A percentile compares a stretch with the other conserved stretches of the same genome.
Evolutionary conservation across 2,888 invertebrate genomes (phyloP).

Genomic region (Ethmia dodecea): DNA sequence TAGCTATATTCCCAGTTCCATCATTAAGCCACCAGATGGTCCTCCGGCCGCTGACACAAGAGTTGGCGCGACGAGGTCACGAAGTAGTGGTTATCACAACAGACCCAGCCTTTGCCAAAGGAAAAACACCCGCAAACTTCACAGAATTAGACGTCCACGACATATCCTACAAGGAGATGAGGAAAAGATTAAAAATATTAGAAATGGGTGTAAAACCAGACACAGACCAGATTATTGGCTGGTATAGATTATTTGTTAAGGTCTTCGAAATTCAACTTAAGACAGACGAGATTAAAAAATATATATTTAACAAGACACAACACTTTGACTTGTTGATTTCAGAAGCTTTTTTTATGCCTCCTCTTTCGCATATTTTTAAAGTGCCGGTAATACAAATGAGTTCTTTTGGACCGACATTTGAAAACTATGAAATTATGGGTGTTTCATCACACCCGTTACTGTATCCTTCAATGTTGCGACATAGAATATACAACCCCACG

Average conservation of each 20-base stretch:
- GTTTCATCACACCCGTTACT: constrained; percentile 24
- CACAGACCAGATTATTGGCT: constrained; percentile 16
- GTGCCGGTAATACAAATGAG: constrained; percentile 33
- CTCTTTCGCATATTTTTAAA: constrained; percentile 28
- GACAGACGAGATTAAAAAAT: constrained; percentile 21
- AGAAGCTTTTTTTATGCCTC: constrained; percentile 25
- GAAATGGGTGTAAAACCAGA: constrained; percentile 15
- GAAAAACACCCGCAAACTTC: constrained; percentile 36
- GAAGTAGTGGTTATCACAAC: constrained; percentile 56
- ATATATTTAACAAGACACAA: constrained; percentile 22
- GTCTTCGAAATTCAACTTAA: constrained; percentile 19
- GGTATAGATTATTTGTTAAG: background rate
- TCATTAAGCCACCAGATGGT: constrained; percentile 65
- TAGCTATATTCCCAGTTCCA: constrained; percentile 43
- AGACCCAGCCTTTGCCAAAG: constrained; percentile 42
- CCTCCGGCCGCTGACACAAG: constrained; percentile 45
- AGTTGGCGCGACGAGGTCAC: constrained; percentile 58
- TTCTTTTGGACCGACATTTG: constrained; percentile 25
- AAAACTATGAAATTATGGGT: constrained; percentile 20
- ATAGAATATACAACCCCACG: too few relatives aligned
- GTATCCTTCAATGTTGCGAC: constrained; percentile 17
- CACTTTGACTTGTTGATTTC: constrained; percentile 33
- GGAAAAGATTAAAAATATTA: constrained; percentile 13
- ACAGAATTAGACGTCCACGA: constrained; percentile 53
- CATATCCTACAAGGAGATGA: constrained; percentile 31